These are phyloP conservation scores for Oligia latruncula DNA, from an alignment of 2,888 invertebrate species.

Conservation along the genomic window DNA sequence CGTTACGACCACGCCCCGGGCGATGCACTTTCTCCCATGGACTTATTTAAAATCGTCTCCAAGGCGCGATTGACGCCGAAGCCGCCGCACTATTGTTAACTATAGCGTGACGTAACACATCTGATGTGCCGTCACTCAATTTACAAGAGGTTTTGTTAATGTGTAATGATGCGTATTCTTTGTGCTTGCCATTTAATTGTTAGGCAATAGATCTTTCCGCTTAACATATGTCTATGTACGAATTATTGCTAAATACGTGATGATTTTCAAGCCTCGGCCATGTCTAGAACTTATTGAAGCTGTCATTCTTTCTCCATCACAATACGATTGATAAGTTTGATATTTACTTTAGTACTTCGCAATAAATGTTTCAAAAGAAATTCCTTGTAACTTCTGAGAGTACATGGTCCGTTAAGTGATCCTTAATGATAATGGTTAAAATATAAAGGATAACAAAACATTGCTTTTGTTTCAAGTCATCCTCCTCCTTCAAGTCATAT, in stretches of 20 bases:
- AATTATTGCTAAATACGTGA: constrained; percentile 76
- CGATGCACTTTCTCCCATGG: constrained; percentile 86
- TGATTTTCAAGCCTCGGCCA: constrained; percentile 71
- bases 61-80: constrained; percentile 84
- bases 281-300: constrained; percentile 65
- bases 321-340: constrained; percentile 58
- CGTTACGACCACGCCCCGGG: constrained; percentile 72
- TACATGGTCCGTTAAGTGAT: constrained; percentile 34
- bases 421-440: constrained; percentile 36
- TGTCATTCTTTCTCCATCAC: constrained; percentile 61
- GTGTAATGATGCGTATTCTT: constrained; percentile 88
- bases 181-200: constrained; percentile 88
- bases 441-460: constrained; percentile 42
- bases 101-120: constrained; percentile 83
- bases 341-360: constrained; percentile 46
- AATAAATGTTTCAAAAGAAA: constrained; percentile 46
- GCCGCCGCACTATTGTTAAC: constrained; percentile 84
- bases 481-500: constrained; percentile 8
- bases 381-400: constrained; percentile 17
- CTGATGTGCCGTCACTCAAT: constrained; percentile 87
- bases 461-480: constrained; percentile 32
- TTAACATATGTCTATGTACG: constrained; percentile 81
- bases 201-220: constrained; percentile 83
- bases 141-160: constrained; percentile 86
- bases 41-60: constrained; percentile 89